Base-by-base conservation (phyloP, 2,113 vertebrate species). In the Salvator merianae region DNA sequence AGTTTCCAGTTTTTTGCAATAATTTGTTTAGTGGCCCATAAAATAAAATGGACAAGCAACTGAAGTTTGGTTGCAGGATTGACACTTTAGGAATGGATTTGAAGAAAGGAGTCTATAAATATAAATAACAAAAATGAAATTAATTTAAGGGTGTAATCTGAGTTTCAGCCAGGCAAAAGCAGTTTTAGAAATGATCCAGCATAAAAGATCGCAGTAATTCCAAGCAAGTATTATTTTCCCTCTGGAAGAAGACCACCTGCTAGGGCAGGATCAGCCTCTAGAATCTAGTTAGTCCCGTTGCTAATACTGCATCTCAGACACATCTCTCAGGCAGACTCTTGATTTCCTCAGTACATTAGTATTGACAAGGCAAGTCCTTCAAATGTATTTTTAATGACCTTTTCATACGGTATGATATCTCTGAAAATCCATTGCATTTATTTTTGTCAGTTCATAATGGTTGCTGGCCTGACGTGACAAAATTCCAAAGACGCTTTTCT, bases 201-300 rank as follows among this genome's bases (percentile, higher is more conserved):
- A 1, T 18, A 55, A 55, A 50, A 55, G 10, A 55, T 55, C 53
- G 6, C 53, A 55, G 14, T 1, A 22, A 32, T 4, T 47, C 3
- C 18, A 26, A 5, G 34, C 20, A 79, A 86, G 0, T 0, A 87
- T 88, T 77, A 88, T 92, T 77, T 93, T 91, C 92, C 91, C 79
- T 87, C 90, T 88, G 90, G 92, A 92, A 88, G 91, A 82, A n/a
- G n/a, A 94, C 84, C 94, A 93, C 84, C 70, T 87, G 87, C 88
- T 90, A 91, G 91, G 86, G 75, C 90, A 90, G 91, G 86, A 81
- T 90, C 93, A 93, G 95, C 91, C 88, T 90, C 90, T 16, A 30
- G 86, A 93, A 95, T 92, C 94, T 93, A 93, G 88, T 95, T 94
- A 92, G 85, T 93, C 89, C 91, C 89, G 81, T 91, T 85, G 72